Evolutionary conservation across 2,113 vertebrate genomes (phyloP).

Genomic region (Penelope pileata): DNA sequence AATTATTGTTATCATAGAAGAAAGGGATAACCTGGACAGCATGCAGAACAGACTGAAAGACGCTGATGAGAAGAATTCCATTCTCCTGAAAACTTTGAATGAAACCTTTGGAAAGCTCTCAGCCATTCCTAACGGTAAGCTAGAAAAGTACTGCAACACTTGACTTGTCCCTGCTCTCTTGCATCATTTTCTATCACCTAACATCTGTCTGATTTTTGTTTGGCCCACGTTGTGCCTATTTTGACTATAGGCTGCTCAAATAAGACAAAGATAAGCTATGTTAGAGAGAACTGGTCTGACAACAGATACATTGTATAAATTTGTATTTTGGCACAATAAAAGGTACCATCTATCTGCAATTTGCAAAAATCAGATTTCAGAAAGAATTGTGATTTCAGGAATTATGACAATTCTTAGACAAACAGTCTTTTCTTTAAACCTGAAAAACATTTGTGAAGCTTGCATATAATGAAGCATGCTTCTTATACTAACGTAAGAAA

Average conservation of each 20-base stretch:
- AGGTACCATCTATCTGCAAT: not conserved
- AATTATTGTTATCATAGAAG: slow-evolving; percentile 75
- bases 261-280: not conserved
- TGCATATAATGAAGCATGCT: not conserved
- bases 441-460: not conserved
- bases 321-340: not conserved
- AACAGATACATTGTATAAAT: not conserved
- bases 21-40: slow-evolving; percentile 76
- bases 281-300: not conserved
- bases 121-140: slow-evolving; percentile 89
- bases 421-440: not conserved
- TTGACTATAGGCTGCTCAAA: not conserved
- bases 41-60: slow-evolving; percentile 84
- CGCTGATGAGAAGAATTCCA: slow-evolving; percentile 83
- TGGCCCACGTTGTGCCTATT: not conserved
- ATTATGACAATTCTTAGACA: not conserved
- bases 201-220: not conserved
- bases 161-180: not conserved
- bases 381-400: not conserved
- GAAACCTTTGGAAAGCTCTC: slow-evolving; percentile 87
- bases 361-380: not conserved
- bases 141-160: not conserved
- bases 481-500: not conserved
- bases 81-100: slow-evolving; percentile 86
- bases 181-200: not conserved